Evolutionary conservation across 2,797 vertebrate species (phyloP), one percentile per base, ranked within the genome.

Genomic region (Lepidocolaptes lacrymiger): DNA sequence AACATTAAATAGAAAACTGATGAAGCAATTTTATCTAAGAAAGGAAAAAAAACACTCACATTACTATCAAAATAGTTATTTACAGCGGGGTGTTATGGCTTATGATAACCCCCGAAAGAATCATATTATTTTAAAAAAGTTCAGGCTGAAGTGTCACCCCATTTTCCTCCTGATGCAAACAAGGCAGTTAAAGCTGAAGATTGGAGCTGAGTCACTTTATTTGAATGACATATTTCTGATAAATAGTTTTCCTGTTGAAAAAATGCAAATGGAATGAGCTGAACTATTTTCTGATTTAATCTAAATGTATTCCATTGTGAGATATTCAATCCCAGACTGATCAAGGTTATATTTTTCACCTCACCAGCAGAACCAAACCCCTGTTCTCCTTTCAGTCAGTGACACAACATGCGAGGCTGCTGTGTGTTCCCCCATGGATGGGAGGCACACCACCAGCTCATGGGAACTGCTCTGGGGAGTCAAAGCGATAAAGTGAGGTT

Each of bases 341-440:
- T 8, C 8, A 30, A 67, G n/a, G 24, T 41, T 27, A 8, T 51
- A 41, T 30, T 71, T 23, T 36, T 56, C 30, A 15, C 20, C 66
- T 76, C 37, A 64, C 15, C 39, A 59, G 41, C 26, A 77, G 46
- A 64, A 48, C 28, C 1, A 1, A 43, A 21, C 37, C 28, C 21
- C 32, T 68, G 9, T 21, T 83, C 12, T 80, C 32, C 21, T 64
- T 66, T 54, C 1, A 4, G 46, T 12, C 0, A 0, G 23, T 2
- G 15, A 41, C n/a, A 46, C 13, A 22, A 11, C 32, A 24, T 0
- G 8, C 0, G 1, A 41, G 67, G 48, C 51, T 21, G 17, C 30
- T 1, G 5, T 10, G 7, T 23, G 28, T 6, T 10, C 30, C 39
- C 22, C 27, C 18, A 17, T 8, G 51, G 43, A 46, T 41, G 44